phyloP scores from a whole-genome alignment of 1,140 invertebrate species.

The Drosophila sproati region DNA sequence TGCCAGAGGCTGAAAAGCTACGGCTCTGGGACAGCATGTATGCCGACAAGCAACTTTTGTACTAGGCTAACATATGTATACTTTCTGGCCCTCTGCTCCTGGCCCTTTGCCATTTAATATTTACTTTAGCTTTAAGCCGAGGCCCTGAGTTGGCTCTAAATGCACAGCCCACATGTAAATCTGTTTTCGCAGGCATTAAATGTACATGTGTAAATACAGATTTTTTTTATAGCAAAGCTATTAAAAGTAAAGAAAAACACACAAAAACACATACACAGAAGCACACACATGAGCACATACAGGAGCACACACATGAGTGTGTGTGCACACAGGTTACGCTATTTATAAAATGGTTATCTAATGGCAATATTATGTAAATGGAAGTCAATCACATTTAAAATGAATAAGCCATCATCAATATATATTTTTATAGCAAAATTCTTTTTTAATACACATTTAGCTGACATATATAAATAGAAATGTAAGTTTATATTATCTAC shows the following conservation, averaged over 20 bases:
- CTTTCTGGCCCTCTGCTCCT: background rate
- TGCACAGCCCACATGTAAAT: conserved; percentile 44
- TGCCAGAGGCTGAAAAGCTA: conserved; percentile 85
- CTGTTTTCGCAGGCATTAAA: conserved; percentile 42
- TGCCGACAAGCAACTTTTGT: conserved; percentile 55
- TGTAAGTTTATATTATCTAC: background rate
- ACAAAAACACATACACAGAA: conserved; percentile 1
- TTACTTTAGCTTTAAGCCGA: conserved; percentile 48
- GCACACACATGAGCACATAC: conserved; percentile 6
- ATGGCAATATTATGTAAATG: conserved; percentile 37
- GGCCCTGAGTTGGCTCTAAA: conserved; percentile 65
- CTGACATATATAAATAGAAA: background rate
- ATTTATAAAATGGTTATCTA: conserved; percentile 37
- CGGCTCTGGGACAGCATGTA: conserved; percentile 85
- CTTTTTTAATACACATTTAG: background rate
- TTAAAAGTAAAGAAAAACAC: conserved; percentile 39
- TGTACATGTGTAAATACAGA: conserved; percentile 66
- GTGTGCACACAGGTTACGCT: conserved; percentile 29
- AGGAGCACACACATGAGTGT: conserved; percentile 6
- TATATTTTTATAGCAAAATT: conserved; percentile 3
- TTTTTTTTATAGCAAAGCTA: conserved; percentile 57
- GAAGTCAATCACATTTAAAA: conserved; percentile 10
- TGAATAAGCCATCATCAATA: conserved; percentile 12
- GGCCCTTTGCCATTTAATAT: conserved; percentile 17
- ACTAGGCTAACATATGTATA: conserved; percentile 24